These are phyloP conservation scores for Nothobranchius kuhntae DNA, from an alignment of 2,113 vertebrate genomes.

Conservation along the genomic window DNA sequence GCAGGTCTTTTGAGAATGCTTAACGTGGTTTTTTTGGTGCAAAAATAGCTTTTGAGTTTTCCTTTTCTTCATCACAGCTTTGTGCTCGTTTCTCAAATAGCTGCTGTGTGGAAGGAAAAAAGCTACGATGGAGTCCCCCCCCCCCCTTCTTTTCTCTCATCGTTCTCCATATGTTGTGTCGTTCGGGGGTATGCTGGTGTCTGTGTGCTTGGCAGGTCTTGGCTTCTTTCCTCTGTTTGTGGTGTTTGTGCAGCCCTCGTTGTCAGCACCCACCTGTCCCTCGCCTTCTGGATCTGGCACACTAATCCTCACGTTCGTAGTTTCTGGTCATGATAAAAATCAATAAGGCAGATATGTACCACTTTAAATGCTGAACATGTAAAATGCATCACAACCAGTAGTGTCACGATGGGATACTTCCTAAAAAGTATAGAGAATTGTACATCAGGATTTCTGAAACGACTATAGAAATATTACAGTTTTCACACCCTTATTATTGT, in stretches of 20 bases:
- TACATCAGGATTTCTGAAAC: neutral
- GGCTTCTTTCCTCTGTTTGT: slow-evolving; percentile 52
- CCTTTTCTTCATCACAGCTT: slow-evolving; percentile 40
- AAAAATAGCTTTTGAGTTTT: slow-evolving; percentile 61
- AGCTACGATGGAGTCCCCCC: slow-evolving; percentile 21
- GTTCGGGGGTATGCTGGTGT: slow-evolving; percentile 62
- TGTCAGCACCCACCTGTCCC: slow-evolving; percentile 67
- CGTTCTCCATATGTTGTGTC: slow-evolving; percentile 72
- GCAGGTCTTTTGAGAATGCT: slow-evolving; percentile 50
- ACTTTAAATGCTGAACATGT: neutral
- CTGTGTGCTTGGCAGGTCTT: slow-evolving; percentile 64
- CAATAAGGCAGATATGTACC: no score
- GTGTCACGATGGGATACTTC: no score
- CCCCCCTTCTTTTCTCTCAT: slow-evolving; percentile 30
- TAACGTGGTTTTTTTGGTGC: slow-evolving; percentile 49
- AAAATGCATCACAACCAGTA: no score
- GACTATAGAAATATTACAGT: neutral
- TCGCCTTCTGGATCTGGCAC: slow-evolving; percentile 49
- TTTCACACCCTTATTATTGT: no score
- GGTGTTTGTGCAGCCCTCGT: slow-evolving; percentile 54
- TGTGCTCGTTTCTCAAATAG: slow-evolving; percentile 42
- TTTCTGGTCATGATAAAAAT: neutral
- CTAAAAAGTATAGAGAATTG: neutral
- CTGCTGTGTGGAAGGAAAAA: slow-evolving; percentile 47
- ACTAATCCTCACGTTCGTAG: neutral